phyloP scores from a whole-genome alignment of 2,797 vertebrate species.

The Esox masquinongy region DNA sequence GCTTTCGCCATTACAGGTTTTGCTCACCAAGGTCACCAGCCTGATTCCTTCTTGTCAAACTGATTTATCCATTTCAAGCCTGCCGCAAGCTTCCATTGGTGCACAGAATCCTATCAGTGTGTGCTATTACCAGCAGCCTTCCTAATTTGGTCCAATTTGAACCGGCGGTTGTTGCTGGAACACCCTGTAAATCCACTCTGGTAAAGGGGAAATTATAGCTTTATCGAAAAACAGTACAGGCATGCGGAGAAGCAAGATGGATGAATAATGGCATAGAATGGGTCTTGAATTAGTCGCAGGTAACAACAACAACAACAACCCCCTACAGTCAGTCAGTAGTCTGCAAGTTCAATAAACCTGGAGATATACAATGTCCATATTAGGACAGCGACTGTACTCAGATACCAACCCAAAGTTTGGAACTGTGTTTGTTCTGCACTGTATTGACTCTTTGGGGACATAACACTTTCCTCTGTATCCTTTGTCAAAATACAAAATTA shows the following conservation, averaged over 20 bases:
- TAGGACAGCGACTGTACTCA: background rate
- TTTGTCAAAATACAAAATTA: no score
- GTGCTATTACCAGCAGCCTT: conserved; percentile 5
- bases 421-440: background rate
- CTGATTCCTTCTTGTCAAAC: background rate
- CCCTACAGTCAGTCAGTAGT: background rate
- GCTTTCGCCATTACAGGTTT: background rate
- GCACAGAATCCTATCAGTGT: conserved; percentile 15
- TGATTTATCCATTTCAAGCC: conserved; percentile 6
- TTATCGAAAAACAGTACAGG: background rate
- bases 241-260: background rate
- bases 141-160: conserved; percentile 18
- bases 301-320: background rate
- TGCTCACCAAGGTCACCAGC: background rate
- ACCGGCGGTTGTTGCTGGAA: background rate
- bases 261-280: background rate
- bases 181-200: conserved; percentile 7
- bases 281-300: background rate
- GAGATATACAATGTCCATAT: background rate
- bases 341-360: background rate
- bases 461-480: background rate
- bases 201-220: conserved; percentile 4
- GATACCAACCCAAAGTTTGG: background rate
- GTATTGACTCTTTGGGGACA: background rate
- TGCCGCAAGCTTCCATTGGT: background rate